phyloP scores from a whole-genome alignment of 2,888 invertebrate genomes.

The Shargacucullia verbasci region DNA sequence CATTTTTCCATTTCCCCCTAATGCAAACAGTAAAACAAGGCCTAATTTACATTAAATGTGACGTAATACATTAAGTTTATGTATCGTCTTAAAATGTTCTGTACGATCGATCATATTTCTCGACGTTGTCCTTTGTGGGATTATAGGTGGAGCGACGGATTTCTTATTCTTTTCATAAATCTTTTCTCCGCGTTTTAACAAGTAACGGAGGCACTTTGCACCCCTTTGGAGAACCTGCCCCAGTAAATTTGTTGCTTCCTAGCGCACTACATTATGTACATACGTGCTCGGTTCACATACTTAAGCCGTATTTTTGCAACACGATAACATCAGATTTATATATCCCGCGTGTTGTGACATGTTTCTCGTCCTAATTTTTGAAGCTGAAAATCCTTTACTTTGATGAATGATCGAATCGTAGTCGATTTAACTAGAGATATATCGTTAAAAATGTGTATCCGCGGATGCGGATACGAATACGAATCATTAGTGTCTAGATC shows the following conservation, averaged over 20 bases:
- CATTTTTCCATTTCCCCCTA: background rate
- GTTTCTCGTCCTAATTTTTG: background rate
- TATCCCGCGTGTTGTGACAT: conserved; percentile 17
- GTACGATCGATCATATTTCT: conserved; percentile 45
- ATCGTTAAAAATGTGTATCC: too few species aligned
- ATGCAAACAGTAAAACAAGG: conserved; percentile 26
- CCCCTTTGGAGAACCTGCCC: conserved; percentile 46
- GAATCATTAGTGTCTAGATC: too few species aligned
- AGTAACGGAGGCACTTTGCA: conserved; percentile 56
- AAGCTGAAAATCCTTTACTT: too few species aligned
- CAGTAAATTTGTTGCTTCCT: conserved; percentile 54
- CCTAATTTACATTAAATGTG: conserved; percentile 20
- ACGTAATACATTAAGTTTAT: conserved; percentile 13
- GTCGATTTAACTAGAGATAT: too few species aligned
- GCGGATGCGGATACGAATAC: too few species aligned
- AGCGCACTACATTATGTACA: conserved; percentile 50
- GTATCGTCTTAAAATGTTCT: conserved; percentile 26
- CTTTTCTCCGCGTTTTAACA: conserved; percentile 52
- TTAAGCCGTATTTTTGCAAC: conserved; percentile 26
- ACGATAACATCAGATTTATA: conserved; percentile 44
- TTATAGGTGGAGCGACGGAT: conserved; percentile 43
- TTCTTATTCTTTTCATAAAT: conserved; percentile 56
- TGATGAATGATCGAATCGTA: too few species aligned
- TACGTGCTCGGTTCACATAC: conserved; percentile 35
- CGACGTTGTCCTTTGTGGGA: conserved; percentile 46